Conservation (phyloP, 2,797 vertebrate species). For the Gadopsis bispinosus region DNA sequence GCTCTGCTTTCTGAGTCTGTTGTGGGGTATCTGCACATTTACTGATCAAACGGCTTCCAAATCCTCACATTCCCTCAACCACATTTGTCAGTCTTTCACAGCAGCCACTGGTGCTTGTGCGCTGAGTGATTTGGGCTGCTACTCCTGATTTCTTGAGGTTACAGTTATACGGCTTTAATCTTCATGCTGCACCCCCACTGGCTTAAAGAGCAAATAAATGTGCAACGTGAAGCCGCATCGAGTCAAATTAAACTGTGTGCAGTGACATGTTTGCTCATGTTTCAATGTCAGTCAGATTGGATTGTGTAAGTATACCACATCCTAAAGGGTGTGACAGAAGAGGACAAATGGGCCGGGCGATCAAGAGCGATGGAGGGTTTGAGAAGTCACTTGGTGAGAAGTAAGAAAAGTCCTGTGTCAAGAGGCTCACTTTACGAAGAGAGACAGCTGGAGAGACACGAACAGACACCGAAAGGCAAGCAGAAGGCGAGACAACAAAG, state of each 20-base stretch:
- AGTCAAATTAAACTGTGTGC: conserved; percentile 14
- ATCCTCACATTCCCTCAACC: conserved; percentile 35
- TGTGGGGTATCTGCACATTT: conserved; percentile 39
- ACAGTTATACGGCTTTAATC: conserved; percentile 34
- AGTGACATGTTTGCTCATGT: conserved; percentile 35
- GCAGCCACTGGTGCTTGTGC: conserved; percentile 42
- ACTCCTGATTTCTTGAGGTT: conserved; percentile 38
- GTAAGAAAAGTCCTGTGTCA: conserved; percentile 4
- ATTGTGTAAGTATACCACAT: background rate
- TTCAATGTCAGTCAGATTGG: conserved; percentile 19
- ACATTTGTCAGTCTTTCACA: conserved; percentile 34
- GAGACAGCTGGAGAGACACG: conserved; percentile 19
- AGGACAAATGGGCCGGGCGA: background rate
- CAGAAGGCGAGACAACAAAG: conserved; percentile 16
- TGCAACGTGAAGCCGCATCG: conserved; percentile 21
- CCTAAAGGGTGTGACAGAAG: conserved; percentile 4
- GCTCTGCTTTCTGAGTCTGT: conserved; percentile 28
- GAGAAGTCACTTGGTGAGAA: background rate
- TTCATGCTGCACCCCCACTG: conserved; percentile 18
- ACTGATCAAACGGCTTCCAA: conserved; percentile 51
- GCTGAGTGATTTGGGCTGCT: conserved; percentile 31
- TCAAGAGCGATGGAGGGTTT: conserved; percentile 5
- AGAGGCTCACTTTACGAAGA: conserved; percentile 17
- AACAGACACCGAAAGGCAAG: conserved; percentile 10
- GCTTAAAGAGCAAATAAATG: conserved; percentile 37